These are phyloP conservation scores for Hybos culiciformis DNA, from an alignment of 2,888 invertebrate genomes.

Conservation along the genomic window DNA sequence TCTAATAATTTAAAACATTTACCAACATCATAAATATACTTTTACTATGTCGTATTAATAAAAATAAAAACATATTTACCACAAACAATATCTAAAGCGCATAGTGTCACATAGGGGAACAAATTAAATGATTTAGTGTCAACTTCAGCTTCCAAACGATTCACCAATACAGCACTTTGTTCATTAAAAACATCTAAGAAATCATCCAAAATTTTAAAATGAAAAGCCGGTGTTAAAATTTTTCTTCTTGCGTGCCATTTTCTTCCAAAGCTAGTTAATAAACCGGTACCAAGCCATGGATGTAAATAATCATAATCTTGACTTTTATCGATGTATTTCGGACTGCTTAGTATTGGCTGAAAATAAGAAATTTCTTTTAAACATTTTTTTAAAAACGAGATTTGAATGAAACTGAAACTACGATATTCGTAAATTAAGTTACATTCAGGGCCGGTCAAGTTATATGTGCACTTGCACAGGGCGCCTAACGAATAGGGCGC, in stretches of 20 bases:
- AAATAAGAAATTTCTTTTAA: conserved; percentile 1
- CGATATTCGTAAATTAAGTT: not conserved
- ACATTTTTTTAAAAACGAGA: conserved; percentile 1
- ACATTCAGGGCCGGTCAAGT: too few species aligned
- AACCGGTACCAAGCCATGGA: conserved; percentile 46
- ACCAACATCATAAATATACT: not conserved
- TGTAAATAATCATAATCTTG: conserved; percentile 41
- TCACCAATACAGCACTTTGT: conserved; percentile 41
- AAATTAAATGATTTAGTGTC: conserved; percentile 39
- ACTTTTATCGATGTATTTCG: conserved; percentile 45
- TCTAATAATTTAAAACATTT: too few species aligned
- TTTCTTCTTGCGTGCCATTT: conserved; percentile 50
- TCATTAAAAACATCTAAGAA: conserved; percentile 51
- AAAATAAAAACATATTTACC: conserved; percentile 33
- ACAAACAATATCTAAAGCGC: conserved; percentile 52
- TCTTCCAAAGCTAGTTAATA: conserved; percentile 40
- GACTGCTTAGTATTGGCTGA: conserved; percentile 42
- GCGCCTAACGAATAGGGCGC: too few species aligned
- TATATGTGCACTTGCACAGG: too few species aligned
- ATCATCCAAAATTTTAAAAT: conserved; percentile 54
- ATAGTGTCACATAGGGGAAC: conserved; percentile 45
- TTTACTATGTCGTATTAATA: not conserved
- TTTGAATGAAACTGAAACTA: not conserved
- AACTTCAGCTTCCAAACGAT: conserved; percentile 36
- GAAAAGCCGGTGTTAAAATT: conserved; percentile 53